These are phyloP conservation scores for Seriola dumerili DNA, from an alignment of 2,113 vertebrate species.

Conservation along the genomic window DNA sequence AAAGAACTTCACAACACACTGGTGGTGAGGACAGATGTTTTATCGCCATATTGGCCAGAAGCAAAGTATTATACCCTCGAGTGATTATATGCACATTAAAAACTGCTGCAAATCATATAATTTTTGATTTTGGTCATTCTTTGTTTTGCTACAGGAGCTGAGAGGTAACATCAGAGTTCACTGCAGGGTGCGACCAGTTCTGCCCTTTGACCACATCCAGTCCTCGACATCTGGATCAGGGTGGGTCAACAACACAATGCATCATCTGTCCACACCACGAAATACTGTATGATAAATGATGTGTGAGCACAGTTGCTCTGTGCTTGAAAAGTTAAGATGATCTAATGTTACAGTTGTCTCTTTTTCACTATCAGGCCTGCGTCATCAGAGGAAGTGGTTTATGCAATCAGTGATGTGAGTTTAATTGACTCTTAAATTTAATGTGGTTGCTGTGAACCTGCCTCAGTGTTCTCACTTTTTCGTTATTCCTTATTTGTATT, in stretches of 20 bases:
- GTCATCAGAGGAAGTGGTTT: constrained; percentile 78
- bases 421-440: neutral
- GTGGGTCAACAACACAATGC: constrained; percentile 55
- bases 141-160: constrained; percentile 73
- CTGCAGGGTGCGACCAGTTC: constrained; percentile 81
- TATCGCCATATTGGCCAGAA: neutral
- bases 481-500: neutral
- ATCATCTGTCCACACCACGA: neutral
- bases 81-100: neutral
- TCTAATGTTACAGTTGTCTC: neutral
- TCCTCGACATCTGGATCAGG: constrained; percentile 46
- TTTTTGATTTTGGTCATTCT: neutral
- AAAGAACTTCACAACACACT: constrained; percentile 80
- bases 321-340: neutral
- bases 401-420: constrained; percentile 80
- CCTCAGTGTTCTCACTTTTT: neutral
- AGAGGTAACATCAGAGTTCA: constrained; percentile 85
- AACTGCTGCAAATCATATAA: neutral
- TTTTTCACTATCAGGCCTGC: constrained; percentile 55
- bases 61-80: neutral
- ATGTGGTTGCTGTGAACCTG: neutral
- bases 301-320: neutral
- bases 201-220: constrained; percentile 74
- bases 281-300: neutral
- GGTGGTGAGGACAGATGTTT: constrained; percentile 68